Evolutionary conservation across 2,888 invertebrate species (phyloP).

Genomic region (Yponomeuta cagnagella): DNA sequence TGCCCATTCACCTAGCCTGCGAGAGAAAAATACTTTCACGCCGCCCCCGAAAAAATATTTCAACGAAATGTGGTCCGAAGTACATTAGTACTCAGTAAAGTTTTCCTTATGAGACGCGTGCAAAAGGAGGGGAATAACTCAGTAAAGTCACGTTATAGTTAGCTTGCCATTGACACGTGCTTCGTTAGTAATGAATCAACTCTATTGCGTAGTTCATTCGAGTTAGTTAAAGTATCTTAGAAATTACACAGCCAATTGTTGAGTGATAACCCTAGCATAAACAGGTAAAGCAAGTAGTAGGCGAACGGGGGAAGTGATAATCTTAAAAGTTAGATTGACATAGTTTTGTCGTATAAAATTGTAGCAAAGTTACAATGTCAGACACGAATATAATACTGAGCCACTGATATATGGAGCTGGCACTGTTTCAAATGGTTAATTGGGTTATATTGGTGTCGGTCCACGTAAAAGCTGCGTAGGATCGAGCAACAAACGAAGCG

Average conservation of each 20-base stretch:
- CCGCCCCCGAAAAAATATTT: too few species aligned
- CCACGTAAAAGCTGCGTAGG: background rate
- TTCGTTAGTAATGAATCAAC: background rate
- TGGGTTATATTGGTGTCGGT: conserved; percentile 27
- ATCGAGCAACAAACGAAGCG: background rate
- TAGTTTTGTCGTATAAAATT: conserved; percentile 64
- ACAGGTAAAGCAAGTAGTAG: conserved; percentile 50
- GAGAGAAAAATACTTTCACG: background rate
- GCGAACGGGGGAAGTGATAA: conserved; percentile 63
- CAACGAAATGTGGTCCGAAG: too few species aligned
- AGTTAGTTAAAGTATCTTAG: background rate
- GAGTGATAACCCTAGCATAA: conserved; percentile 40
- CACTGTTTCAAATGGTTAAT: conserved; percentile 61
- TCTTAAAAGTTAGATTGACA: conserved; percentile 73
- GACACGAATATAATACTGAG: conserved; percentile 29
- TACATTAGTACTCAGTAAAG: too few species aligned
- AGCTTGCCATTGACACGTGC: conserved; percentile 5
- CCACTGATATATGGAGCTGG: conserved; percentile 56
- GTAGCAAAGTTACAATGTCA: conserved; percentile 60
- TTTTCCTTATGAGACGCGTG: too few species aligned
- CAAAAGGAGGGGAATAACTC: too few species aligned
- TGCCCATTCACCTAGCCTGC: background rate
- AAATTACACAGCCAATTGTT: background rate
- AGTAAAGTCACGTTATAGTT: background rate
- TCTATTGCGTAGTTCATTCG: background rate